phyloP scores from a whole-genome alignment of 2,113 vertebrate genomes.

The Caretta caretta region DNA sequence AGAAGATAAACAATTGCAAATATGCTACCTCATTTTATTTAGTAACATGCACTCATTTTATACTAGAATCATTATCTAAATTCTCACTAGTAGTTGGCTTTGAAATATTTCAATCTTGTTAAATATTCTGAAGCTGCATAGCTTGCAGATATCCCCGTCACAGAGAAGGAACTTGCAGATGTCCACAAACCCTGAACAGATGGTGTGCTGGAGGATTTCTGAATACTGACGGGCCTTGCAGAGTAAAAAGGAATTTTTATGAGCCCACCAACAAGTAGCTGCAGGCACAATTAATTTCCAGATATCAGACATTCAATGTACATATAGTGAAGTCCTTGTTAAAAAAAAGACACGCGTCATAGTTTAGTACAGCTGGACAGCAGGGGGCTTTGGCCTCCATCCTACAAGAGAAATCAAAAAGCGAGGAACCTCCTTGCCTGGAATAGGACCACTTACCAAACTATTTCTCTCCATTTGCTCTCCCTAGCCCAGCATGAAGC shows the following conservation, averaged over 20 bases:
- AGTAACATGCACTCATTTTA: constrained; percentile 2
- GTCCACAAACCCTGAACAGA: constrained; percentile 61
- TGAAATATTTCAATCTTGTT: not conserved
- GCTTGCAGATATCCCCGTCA: constrained; percentile 14
- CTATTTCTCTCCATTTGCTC: not conserved
- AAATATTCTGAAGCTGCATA: constrained; percentile 12
- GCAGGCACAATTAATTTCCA: constrained; percentile 64
- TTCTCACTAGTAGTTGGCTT: not conserved
- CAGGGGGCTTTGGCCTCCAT: not conserved
- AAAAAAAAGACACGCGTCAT: not conserved
- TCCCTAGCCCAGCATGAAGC: not conserved
- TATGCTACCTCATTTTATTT: constrained; percentile 34
- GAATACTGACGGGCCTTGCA: constrained; percentile 20
- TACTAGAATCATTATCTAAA: not conserved
- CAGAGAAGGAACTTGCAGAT: constrained; percentile 56
- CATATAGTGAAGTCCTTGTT: constrained; percentile 38
- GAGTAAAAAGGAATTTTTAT: constrained; percentile 66
- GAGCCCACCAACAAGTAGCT: constrained; percentile 49
- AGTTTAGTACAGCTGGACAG: not conserved
- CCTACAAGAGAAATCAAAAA: not conserved
- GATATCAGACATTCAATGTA: constrained; percentile 26
- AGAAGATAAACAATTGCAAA: not conserved
- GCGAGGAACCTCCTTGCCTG: not conserved
- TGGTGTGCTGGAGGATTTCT: constrained; percentile 47
- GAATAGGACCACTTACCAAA: not conserved